Evolutionary conservation across 1,140 invertebrate genomes (phyloP).

Genomic region (Euschistus heros): DNA sequence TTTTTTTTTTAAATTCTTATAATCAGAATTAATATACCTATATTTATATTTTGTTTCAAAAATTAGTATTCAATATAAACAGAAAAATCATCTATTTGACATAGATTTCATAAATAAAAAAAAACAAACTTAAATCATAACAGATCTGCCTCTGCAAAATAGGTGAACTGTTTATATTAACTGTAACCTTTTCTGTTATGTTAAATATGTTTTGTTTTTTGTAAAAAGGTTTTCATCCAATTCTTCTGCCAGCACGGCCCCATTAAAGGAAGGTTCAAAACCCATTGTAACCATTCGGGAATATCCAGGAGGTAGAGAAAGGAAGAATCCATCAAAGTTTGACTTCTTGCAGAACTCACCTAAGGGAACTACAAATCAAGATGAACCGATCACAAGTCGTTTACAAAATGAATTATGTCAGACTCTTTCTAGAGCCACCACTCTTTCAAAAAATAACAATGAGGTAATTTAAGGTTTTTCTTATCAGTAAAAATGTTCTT

Average conservation of each 20-base stretch:
- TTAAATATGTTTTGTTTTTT: conserved; percentile 29
- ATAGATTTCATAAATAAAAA: no score
- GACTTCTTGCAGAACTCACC: conserved; percentile 46
- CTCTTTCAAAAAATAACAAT: conserved; percentile 31
- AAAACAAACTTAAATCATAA: no score
- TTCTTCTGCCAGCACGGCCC: conserved; percentile 29
- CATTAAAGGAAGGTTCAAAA: conserved; percentile 21
- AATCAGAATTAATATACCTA: no score
- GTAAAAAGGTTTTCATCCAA: neutral
- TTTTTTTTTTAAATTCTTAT: no score
- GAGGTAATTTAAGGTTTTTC: neutral
- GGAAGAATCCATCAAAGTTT: conserved; percentile 52
- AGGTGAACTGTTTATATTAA: neutral
- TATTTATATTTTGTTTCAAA: no score
- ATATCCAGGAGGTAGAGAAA: conserved; percentile 45
- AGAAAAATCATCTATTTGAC: no score
- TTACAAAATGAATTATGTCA: conserved; percentile 58
- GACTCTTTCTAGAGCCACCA: conserved; percentile 59
- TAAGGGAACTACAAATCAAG: conserved; percentile 8
- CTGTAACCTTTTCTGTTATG: conserved; percentile 9
- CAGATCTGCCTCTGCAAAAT: no score
- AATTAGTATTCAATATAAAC: no score
- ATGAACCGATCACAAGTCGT: conserved; percentile 44
- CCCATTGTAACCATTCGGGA: conserved; percentile 52
- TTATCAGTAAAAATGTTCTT: no score